Evolutionary conservation across 1,140 invertebrate species (phyloP), one percentile per base, ranked within the genome.

Genomic region (Cylas formicarius): DNA sequence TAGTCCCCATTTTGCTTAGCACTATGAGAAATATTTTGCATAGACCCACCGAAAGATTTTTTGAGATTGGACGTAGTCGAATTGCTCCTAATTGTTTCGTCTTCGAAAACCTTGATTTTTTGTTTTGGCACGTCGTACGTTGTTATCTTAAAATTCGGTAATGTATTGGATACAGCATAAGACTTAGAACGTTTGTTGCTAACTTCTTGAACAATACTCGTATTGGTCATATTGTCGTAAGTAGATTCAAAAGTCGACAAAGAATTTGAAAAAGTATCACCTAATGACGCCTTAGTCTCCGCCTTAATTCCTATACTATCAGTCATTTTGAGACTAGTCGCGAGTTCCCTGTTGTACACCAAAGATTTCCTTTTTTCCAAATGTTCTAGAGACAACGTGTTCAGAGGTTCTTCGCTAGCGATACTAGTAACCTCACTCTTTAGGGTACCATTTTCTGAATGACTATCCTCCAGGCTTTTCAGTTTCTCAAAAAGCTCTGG

Each of bases 61-160:
- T 23, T 22, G 8, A n/a, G 16, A 2, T 24, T 16, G 4, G 17
- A 19, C 3, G 40, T 10, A 10, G 40, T 1, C n/a, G 11, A 13
- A 48, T 60, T 67, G 46, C 63, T 65, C 24, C 63, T 47, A 16
- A 67, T 52, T 11, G 58, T 65, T 39, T 67, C 65, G 46, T 67
- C 65, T 47, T 67, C 65, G 46, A 65, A 67, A 13, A 67, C 63
- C 38, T 60, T 64, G 20, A 67, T 60, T 39, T 61, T 65, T 35
- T 58, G 46, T 43, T 67, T 67, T 7, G 63, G 58, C 14, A 59
- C 51, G 38, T 67, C 57, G 37, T 67, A 67, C 3, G 65, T 64
- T 2, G 65, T 56, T 42, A 67, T 65, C 55, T 64, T 60, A 46
- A 67, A 67, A 45, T 65, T 65, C 8, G 63, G 63, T 29, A 65